Evolutionary conservation across 1,140 invertebrate genomes (phyloP).

Genomic region (Nasonia longicornis): DNA sequence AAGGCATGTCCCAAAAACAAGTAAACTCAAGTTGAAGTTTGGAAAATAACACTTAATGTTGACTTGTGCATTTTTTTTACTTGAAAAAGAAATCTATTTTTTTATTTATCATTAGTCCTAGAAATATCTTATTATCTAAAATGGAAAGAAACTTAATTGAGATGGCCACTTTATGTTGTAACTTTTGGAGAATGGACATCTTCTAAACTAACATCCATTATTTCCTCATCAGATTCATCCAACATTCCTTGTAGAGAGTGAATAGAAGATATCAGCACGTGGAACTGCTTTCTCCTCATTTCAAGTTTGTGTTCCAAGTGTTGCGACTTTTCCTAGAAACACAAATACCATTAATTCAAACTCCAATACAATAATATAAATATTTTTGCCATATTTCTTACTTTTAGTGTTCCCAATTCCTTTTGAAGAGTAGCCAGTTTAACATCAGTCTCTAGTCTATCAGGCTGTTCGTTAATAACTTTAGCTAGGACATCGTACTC

Average conservation of each 20-base stretch:
- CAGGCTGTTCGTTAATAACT: slow-evolving; percentile 90
- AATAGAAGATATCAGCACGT: slow-evolving; percentile 86
- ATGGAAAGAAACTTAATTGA: background rate
- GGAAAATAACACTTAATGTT: slow-evolving; percentile 54
- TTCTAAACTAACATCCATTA: slow-evolving; percentile 74
- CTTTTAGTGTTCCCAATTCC: slow-evolving; percentile 77
- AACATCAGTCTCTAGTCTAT: slow-evolving; percentile 84
- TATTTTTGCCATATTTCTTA: slow-evolving; percentile 51
- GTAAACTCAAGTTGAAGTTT: slow-evolving; percentile 80
- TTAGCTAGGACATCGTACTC: slow-evolving; percentile 94
- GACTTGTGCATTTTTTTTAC: slow-evolving; percentile 9
- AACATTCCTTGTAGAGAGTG: slow-evolving; percentile 82
- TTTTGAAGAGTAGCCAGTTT: slow-evolving; percentile 80
- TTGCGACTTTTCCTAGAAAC: slow-evolving; percentile 75
- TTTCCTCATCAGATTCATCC: slow-evolving; percentile 74
- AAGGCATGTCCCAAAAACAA: slow-evolving; percentile 91
- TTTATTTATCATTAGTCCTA: slow-evolving; percentile 19
- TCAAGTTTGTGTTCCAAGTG: slow-evolving; percentile 83
- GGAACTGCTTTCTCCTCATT: slow-evolving; percentile 87
- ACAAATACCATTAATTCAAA: slow-evolving; percentile 36
- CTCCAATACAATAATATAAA: background rate
- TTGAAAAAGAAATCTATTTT: slow-evolving; percentile 45
- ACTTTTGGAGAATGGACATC: slow-evolving; percentile 55
- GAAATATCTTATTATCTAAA: slow-evolving; percentile 28
- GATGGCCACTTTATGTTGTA: slow-evolving; percentile 25